Conservation (phyloP, 2,797 vertebrate species). For the Sebastes minor region DNA sequence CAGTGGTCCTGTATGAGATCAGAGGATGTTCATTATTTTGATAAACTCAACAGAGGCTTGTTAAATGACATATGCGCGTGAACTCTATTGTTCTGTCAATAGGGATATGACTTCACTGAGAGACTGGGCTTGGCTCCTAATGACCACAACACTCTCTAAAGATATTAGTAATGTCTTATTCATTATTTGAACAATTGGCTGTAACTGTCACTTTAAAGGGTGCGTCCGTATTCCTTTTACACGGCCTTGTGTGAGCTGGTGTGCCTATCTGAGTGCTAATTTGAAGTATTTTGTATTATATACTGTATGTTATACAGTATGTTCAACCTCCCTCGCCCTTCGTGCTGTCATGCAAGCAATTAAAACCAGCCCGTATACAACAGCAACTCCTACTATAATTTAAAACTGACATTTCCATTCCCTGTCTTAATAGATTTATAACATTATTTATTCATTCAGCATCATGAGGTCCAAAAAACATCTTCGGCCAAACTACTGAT, state of each 20-base stretch:
- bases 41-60: background rate
- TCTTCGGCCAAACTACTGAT: background rate
- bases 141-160: background rate
- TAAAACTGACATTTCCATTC: background rate
- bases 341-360: background rate
- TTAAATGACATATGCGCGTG: background rate
- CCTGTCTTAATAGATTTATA: background rate
- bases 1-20: background rate
- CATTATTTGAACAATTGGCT: background rate
- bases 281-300: background rate
- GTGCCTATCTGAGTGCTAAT: background rate
- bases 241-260: background rate
- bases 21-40: slow-evolving; percentile 20
- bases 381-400: background rate
- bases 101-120: slow-evolving; percentile 10
- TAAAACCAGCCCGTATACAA: background rate
- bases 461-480: background rate
- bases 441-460: background rate
- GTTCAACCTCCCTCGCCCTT: background rate
- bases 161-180: background rate
- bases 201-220: background rate
- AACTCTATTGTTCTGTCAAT: background rate
- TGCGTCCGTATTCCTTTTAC: background rate
- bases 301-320: background rate
- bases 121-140: background rate